Evolutionary conservation across 2,113 vertebrate species (phyloP), one percentile per base, ranked within the genome.

Genomic region (Hippocampus zosterae): DNA sequence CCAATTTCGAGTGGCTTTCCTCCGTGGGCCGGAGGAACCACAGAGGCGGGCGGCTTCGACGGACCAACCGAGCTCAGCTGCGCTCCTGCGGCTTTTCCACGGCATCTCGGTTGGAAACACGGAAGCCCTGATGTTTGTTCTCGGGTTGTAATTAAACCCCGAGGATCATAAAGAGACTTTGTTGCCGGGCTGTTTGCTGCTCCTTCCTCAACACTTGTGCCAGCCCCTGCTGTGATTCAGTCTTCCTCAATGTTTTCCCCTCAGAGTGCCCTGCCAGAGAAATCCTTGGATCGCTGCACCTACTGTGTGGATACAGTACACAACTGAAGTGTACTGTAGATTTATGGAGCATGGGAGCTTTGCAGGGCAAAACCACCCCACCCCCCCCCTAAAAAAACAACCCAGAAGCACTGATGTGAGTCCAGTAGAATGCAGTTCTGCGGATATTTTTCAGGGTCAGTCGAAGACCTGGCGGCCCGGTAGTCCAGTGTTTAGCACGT

Each of bases 131-230:
- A 68, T 70, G 68, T 71, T 80, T 65, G 29, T 65, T 73, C 77
- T 29, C 67, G 46, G 79, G 74, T 73, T 75, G 78, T 79, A 90
- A 83, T 89, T 87, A 86, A 80, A 37, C 74, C 77, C 67, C 1
- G 82, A 73, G 74, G 61, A 82, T 82, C 81, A 56, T 87, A 88
- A 89, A 88, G 73, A 78, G 74, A 66, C 73, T 62, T 88, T 79
- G 74, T 25, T 25, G 55, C n/a, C 12, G 55, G 48, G 5, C 18
- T 8, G 18, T 50, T 50, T 50, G 48, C 48, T 50, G 48, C 5
- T 18, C 46, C 46, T 18, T 16, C 46, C 53, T 55, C 21, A 23
- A 10, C n/a, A 23, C n/a, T 55, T 10, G 53, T 55, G 75, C 56
- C 11, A 50, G 48, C 18, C 18, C 48, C 48, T 8, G 48, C 48